phyloP scores from a whole-genome alignment of 2,797 vertebrate genomes.

The Carapus acus region DNA sequence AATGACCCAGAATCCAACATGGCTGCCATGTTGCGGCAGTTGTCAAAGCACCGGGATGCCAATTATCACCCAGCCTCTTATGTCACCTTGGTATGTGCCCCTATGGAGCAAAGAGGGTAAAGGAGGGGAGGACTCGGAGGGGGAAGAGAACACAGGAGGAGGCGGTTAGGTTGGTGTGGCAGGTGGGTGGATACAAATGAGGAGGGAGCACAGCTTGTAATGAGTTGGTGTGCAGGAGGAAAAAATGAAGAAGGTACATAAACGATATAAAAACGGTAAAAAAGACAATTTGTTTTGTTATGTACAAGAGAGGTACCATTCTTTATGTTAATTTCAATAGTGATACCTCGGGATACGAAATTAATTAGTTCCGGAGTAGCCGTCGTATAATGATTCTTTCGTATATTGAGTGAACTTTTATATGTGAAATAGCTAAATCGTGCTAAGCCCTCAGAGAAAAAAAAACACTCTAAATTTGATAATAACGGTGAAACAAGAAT shows the following conservation, averaged over 20 bases:
- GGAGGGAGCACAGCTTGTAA: slow-evolving; percentile 26
- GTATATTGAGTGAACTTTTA: no score
- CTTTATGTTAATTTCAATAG: no score
- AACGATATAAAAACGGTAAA: slow-evolving; percentile 18
- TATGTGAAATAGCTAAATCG: no score
- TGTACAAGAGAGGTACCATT: no score
- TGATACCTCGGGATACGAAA: no score
- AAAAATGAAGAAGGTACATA: slow-evolving; percentile 9
- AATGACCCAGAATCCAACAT: slow-evolving; percentile 57
- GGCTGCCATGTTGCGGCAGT: slow-evolving; percentile 55
- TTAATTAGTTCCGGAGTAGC: no score
- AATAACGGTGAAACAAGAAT: no score
- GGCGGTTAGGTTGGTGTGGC: slow-evolving; percentile 22
- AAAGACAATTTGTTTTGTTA: no score
- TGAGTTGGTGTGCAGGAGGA: slow-evolving; percentile 28
- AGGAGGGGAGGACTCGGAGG: slow-evolving; percentile 25
- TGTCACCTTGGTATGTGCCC: slow-evolving; percentile 44
- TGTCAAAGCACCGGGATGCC: slow-evolving; percentile 59
- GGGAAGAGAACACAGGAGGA: slow-evolving; percentile 30
- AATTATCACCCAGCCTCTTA: slow-evolving; percentile 58
- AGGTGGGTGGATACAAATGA: slow-evolving; percentile 41
- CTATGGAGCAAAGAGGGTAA: slow-evolving; percentile 12
- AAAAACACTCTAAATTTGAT: no score
- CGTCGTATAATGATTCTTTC: no score
- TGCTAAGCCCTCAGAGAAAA: no score